Conservation (phyloP, 2,888 invertebrate genomes). For the Agapostemon virescens region DNA sequence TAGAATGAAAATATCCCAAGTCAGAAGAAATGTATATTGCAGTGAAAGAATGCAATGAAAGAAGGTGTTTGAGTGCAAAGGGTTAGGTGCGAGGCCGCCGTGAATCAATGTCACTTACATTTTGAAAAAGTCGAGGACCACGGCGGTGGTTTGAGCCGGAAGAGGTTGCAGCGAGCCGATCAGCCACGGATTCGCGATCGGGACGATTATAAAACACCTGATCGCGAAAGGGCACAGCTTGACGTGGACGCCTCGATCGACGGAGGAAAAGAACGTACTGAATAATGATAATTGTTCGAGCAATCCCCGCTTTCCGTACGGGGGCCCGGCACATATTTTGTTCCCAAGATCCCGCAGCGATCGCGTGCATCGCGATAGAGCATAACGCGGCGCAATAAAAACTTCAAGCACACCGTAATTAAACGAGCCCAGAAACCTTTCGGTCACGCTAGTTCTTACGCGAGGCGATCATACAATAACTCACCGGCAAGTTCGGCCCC, state of each 20-base stretch:
- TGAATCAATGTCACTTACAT: background rate
- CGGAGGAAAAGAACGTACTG: constrained; percentile 26
- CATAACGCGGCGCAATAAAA: constrained; percentile 62
- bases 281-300: constrained; percentile 56
- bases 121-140: background rate
- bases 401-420: constrained; percentile 58
- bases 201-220: constrained; percentile 17
- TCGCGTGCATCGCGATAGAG: constrained; percentile 64
- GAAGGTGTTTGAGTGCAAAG: no score
- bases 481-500: constrained; percentile 54
- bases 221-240: constrained; percentile 17
- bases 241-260: background rate
- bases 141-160: background rate
- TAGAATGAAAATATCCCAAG: no score
- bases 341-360: constrained; percentile 54
- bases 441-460: constrained; percentile 65
- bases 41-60: no score
- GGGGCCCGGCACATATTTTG: constrained; percentile 52
- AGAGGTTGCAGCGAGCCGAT: background rate
- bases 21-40: no score
- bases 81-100: no score
- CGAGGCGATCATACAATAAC: constrained; percentile 53
- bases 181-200: background rate
- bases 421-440: constrained; percentile 60
- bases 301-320: constrained; percentile 46